phyloP scores from a whole-genome alignment of 1,140 invertebrate genomes.

The Melanaphis sacchari region DNA sequence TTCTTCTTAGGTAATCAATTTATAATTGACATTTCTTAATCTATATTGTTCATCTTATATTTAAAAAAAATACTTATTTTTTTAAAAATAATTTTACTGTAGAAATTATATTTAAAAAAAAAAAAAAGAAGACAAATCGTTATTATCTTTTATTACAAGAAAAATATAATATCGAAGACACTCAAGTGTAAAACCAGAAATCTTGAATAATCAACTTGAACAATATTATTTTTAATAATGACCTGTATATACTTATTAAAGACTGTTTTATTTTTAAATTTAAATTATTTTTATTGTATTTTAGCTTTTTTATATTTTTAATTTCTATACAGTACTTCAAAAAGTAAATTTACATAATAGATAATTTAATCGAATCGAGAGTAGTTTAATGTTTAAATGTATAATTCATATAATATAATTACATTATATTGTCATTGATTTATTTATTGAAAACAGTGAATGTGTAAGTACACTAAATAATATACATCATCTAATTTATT shows the following conservation, averaged over 20 bases:
- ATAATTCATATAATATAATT: neutral
- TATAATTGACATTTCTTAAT: neutral
- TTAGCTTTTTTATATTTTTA: neutral
- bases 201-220: neutral
- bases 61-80: too few relatives aligned
- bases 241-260: neutral
- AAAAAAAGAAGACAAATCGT: neutral
- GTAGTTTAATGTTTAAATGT: neutral
- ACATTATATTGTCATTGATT: neutral
- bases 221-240: neutral
- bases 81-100: too few relatives aligned
- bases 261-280: neutral
- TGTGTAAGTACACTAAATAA: neutral
- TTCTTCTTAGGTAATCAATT: neutral
- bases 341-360: neutral
- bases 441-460: conserved; percentile 9
- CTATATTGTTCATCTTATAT: neutral
- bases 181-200: neutral
- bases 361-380: neutral
- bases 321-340: neutral
- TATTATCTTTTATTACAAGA: neutral
- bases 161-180: neutral
- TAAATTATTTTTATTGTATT: neutral
- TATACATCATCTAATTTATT: neutral
- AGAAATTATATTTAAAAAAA: too few relatives aligned